Conservation (phyloP, 2,797 vertebrate genomes). For the Apogon talboti region DNA sequence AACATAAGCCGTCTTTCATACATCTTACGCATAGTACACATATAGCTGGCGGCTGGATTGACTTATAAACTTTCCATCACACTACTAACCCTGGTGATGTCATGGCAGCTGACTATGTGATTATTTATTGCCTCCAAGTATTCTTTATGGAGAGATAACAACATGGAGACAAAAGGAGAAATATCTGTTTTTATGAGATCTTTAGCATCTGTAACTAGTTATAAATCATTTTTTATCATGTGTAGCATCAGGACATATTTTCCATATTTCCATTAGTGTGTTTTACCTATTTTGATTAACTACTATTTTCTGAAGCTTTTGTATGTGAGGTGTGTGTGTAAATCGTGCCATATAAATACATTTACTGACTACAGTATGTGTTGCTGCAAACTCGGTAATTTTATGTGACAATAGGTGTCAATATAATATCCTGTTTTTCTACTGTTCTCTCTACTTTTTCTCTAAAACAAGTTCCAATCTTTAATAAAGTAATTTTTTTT, state of each 20-base stretch:
- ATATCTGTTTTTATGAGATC: not conserved
- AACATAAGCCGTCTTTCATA: conserved; percentile 13
- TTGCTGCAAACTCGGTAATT: no score
- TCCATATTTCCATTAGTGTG: not conserved
- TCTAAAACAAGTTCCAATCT: conserved; percentile 1
- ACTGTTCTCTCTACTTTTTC: not conserved
- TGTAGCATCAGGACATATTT: not conserved
- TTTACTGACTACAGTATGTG: no score
- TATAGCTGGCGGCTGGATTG: not conserved
- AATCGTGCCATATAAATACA: no score
- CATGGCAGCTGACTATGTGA: conserved; percentile 33
- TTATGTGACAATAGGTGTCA: no score
- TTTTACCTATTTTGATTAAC: no score
- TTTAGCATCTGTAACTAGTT: not conserved
- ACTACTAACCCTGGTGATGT: conserved; percentile 36
- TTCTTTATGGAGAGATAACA: conserved; percentile 4
- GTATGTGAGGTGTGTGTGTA: no score
- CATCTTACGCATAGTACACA: not conserved
- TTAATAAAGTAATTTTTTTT: conserved; percentile 7
- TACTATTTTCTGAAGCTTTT: no score
- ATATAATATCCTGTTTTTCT: no score
- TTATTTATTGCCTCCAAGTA: conserved; percentile 32
- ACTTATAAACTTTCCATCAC: conserved; percentile 8
- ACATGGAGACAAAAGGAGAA: conserved; percentile 6
- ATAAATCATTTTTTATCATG: conserved; percentile 3